A percentile compares a stretch with the other conserved stretches of the same genome.
These are phyloP conservation scores for Bovichtus diacanthus DNA, from an alignment of 2,797 vertebrate genomes.

Conservation along the genomic window DNA sequence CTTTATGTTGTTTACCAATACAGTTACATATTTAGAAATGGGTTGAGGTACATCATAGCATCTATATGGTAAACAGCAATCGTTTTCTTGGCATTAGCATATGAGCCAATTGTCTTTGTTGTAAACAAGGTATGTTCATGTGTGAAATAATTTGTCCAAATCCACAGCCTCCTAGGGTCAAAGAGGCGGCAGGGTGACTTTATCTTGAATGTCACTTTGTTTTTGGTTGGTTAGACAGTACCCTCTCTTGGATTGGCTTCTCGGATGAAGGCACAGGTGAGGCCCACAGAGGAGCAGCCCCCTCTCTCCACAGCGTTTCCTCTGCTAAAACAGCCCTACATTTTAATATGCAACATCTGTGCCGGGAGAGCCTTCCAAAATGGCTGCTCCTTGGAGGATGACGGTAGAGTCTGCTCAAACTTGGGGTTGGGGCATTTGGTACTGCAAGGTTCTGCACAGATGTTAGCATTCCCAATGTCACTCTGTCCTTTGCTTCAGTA, in stretches of 20 bases:
- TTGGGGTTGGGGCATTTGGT: constrained; percentile 85
- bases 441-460: constrained; percentile 88
- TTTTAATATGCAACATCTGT: constrained; percentile 93
- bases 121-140: constrained; percentile 76
- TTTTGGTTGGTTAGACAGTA: constrained; percentile 87
- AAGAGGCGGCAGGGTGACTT: constrained; percentile 85
- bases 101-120: constrained; percentile 34
- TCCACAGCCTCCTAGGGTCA: constrained; percentile 78
- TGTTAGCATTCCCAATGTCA: constrained; percentile 90
- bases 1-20: neutral
- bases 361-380: constrained; percentile 89
- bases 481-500: constrained; percentile 85
- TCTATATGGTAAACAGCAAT: neutral
- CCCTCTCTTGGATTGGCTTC: constrained; percentile 87
- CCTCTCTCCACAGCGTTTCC: constrained; percentile 74
- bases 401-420: constrained; percentile 87
- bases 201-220: constrained; percentile 90
- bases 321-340: constrained; percentile 85
- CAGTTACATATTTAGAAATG: neutral
- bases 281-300: constrained; percentile 81
- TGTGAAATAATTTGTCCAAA: constrained; percentile 80
- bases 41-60: neutral
- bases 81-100: constrained; percentile 24
- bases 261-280: constrained; percentile 91
- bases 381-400: constrained; percentile 90